These are phyloP conservation scores for Pollenia amentaria DNA, from an alignment of 2,888 invertebrate genomes.

Conservation along the genomic window DNA sequence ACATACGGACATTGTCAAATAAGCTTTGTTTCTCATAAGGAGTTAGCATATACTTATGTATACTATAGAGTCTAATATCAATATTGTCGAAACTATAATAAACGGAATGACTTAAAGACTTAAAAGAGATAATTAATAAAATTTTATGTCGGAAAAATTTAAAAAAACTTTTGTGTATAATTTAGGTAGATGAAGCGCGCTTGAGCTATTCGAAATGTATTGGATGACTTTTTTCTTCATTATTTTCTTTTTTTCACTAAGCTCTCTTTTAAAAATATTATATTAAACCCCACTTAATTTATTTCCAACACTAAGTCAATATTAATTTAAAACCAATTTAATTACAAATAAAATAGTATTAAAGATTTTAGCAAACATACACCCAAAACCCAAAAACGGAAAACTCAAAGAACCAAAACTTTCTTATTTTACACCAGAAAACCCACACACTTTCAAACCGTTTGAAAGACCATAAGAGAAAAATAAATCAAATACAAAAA, in stretches of 20 bases:
- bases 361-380: constrained; percentile 63
- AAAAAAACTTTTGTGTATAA: too few relatives aligned
- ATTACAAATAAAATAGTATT: constrained; percentile 65
- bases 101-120: too few relatives aligned
- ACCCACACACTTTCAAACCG: background rate
- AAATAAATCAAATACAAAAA: constrained; percentile 22
- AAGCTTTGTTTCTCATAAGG: too few relatives aligned
- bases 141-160: too few relatives aligned
- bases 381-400: constrained; percentile 11
- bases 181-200: too few relatives aligned
- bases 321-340: constrained; percentile 70
- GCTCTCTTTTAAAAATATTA: background rate
- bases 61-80: too few relatives aligned
- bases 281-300: constrained; percentile 41
- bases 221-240: too few relatives aligned
- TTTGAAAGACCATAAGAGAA: background rate
- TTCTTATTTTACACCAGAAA: constrained; percentile 29
- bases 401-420: constrained; percentile 36
- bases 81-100: too few relatives aligned
- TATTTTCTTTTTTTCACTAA: background rate
- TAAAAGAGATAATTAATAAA: too few relatives aligned
- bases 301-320: constrained; percentile 68
- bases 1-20: too few relatives aligned
- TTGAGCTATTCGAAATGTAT: too few relatives aligned
- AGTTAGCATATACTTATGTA: too few relatives aligned